These are phyloP conservation scores for Luffia ferchaultella DNA, from an alignment of 2,888 invertebrate genomes.

Conservation along the genomic window DNA sequence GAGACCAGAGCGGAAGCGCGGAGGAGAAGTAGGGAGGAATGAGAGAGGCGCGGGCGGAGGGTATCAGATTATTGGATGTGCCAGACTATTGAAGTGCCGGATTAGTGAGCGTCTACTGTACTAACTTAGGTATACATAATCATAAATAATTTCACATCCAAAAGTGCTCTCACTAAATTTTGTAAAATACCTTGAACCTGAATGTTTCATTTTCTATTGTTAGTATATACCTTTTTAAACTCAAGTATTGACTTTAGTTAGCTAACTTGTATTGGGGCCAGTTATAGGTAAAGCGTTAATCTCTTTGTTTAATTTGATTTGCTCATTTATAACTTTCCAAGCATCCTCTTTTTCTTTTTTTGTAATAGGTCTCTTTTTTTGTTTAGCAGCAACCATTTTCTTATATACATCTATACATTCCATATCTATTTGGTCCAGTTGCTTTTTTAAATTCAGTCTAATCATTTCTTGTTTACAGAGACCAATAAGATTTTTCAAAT, in stretches of 20 bases:
- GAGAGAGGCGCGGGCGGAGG: no score
- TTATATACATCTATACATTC: conserved; percentile 87
- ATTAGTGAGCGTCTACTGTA: no score
- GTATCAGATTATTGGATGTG: no score
- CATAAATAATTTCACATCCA: no score
- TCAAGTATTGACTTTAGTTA: neutral
- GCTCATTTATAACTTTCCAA: conserved; percentile 75
- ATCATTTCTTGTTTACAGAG: conserved; percentile 82
- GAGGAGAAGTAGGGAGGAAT: no score
- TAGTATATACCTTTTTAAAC: no score
- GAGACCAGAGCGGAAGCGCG: no score
- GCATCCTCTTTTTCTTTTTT: conserved; percentile 85
- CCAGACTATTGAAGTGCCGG: no score
- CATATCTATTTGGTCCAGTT: conserved; percentile 76
- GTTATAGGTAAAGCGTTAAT: conserved; percentile 54
- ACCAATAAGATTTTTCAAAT: conserved; percentile 73
- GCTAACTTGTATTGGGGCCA: conserved; percentile 54
- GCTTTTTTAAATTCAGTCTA: conserved; percentile 78
- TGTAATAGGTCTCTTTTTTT: conserved; percentile 81
- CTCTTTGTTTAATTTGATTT: conserved; percentile 63
- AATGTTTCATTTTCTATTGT: no score
- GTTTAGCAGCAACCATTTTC: conserved; percentile 79
- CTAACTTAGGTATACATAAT: no score
- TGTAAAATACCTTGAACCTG: no score
- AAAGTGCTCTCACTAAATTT: no score